These are phyloP conservation scores for Redunca redunca DNA, from an alignment of 2,113 vertebrate genomes.

Conservation along the genomic window DNA sequence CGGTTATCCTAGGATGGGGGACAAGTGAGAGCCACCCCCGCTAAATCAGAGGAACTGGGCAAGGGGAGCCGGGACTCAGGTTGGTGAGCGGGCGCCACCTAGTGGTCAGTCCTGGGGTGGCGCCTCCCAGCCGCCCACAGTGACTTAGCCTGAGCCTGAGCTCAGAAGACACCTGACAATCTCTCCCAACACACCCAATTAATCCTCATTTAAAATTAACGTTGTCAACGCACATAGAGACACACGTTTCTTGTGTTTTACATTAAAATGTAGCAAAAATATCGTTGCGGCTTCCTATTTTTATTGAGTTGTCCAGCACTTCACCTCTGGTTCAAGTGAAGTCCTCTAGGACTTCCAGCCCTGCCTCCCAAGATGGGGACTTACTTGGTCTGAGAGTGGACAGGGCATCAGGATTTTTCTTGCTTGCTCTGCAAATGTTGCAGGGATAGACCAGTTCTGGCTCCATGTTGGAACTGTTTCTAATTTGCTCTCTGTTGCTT, in stretches of 20 bases:
- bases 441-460: not conserved
- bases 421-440: not conserved
- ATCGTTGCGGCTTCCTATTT: not conserved
- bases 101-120: not conserved
- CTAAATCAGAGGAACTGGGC: too few species aligned
- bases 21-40: fast-evolving
- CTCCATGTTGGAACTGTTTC: not conserved
- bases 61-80: fast-evolving
- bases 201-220: not conserved
- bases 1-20: fast-evolving
- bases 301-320: not conserved
- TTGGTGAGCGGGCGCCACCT: not conserved
- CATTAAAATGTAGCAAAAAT: not conserved
- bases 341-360: fast-evolving
- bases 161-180: fast-evolving
- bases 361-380: fast-evolving
- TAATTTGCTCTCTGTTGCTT: not conserved
- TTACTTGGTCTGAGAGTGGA: fast-evolving
- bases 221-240: not conserved
- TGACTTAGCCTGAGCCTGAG: not conserved
- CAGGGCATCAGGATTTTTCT: fast-evolving
- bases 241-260: not conserved
- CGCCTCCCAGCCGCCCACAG: not conserved
- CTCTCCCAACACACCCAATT: not conserved
- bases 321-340: not conserved